Conservation (phyloP, 2,888 invertebrate genomes). For the Ornithoptera priamus region DNA sequence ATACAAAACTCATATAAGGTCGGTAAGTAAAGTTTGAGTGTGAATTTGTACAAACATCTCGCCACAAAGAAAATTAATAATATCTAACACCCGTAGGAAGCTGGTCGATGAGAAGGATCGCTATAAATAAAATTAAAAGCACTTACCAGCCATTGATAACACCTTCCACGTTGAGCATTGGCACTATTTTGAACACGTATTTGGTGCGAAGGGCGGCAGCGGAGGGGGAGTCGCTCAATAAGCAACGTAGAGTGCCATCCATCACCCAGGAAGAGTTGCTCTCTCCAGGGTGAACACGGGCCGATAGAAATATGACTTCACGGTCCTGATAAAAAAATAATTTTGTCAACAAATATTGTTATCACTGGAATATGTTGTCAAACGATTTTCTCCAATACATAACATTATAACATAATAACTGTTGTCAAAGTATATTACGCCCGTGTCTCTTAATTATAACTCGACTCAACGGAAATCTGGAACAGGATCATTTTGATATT, state of each 20-base stretch:
- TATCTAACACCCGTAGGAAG: neutral
- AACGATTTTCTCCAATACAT: too few species aligned
- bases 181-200: slow-evolving; percentile 91
- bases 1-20: too few species aligned
- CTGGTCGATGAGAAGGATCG: neutral
- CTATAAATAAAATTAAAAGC: neutral
- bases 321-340: slow-evolving; percentile 70
- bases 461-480: too few species aligned
- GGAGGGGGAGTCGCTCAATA: slow-evolving; percentile 79
- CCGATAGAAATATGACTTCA: slow-evolving; percentile 86
- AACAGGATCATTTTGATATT: too few species aligned
- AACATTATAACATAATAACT: too few species aligned
- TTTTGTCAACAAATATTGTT: neutral
- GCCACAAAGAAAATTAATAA: neutral
- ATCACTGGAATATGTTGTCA: neutral
- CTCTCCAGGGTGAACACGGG: slow-evolving; percentile 93
- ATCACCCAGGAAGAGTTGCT: slow-evolving; percentile 94
- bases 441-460: too few species aligned
- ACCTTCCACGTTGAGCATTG: slow-evolving; percentile 94
- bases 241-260: slow-evolving; percentile 86
- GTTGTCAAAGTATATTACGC: too few species aligned
- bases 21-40: neutral
- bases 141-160: slow-evolving; percentile 92
- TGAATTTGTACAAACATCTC: too few species aligned
- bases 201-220: slow-evolving; percentile 83